A percentile compares a stretch with the other conserved stretches of the same genome.
phyloP scores from a whole-genome alignment of 2,113 vertebrate species.

The Quiscalus mexicanus region DNA sequence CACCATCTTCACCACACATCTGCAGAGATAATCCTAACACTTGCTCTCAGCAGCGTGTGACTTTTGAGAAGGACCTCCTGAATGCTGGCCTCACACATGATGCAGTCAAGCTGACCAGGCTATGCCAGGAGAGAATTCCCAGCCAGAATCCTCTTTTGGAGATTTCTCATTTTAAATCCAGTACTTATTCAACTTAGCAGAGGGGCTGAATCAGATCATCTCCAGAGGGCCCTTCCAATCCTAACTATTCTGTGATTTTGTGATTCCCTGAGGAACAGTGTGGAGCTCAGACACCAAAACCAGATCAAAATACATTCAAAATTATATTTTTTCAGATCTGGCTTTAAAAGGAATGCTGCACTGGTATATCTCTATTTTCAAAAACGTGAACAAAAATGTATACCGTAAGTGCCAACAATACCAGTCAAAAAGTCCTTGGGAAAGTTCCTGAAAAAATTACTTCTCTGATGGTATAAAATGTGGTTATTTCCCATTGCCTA shows the following conservation, averaged over 20 bases:
- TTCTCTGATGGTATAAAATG: neutral
- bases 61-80: neutral
- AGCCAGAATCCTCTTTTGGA: neutral
- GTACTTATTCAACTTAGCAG: neutral
- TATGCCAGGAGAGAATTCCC: neutral
- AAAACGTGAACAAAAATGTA: neutral
- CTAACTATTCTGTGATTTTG: neutral
- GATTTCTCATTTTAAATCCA: neutral
- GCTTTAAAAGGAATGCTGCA: neutral
- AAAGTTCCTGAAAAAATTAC: neutral
- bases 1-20: fast-evolving
- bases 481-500: neutral
- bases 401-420: neutral
- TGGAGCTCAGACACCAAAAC: neutral
- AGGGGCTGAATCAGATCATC: neutral
- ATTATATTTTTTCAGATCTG: neutral
- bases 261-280: neutral
- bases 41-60: fast-evolving
- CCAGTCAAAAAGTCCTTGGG: neutral
- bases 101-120: neutral
- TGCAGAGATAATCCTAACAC: neutral
- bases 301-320: neutral
- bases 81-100: neutral
- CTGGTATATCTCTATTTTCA: neutral
- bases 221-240: neutral